Base-by-base conservation (phyloP, 2,113 vertebrate species). In the Leptobrachium ailaonicum region DNA sequence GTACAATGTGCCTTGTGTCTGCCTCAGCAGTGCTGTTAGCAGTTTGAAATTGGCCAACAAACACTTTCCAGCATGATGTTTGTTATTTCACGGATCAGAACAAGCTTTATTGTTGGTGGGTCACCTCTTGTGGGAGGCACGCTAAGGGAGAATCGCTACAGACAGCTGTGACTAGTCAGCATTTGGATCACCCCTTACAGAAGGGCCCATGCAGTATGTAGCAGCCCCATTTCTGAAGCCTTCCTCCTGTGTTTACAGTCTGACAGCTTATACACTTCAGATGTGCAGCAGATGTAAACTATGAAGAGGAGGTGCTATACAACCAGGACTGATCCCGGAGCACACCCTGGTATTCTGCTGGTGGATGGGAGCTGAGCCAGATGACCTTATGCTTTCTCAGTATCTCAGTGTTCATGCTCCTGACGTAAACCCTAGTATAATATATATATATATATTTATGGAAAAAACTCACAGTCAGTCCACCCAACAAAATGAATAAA, bases 111-210 rank as follows among this genome's bases (percentile, higher is more conserved):
- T 47, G 66, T 54, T 68, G 75, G 45, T 41, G 50, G 40, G 75
- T 41, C 68, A 75, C 13, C 43, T 20, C 32, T 43, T 53, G 32
- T 77, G 6, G 68, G 66, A 70, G 54, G 66, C 75, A 69, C 53
- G 41, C 60, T 70, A 66, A 60, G 75, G 66, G 53, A 77, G 75
- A 69, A 66, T 68, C 53, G 32, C 14, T 7, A 67, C 40, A 66
- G 53, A 77, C 75, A 77, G 75, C 75, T 77, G 75, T 58, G 44
- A 77, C 56, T 43, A 66, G 64, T 77, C 75, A 69, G 41, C 41
- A 58, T 5, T 60, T 77, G 58, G 63, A 60, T 66, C 66, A 60
- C 50, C 53, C 14, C 13, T 58, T 1, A 54, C 14, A 43, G 75
- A 42, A 58, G 56, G 54, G 50, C 43, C 43, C 70, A 71, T 41